Evolutionary conservation across 2,797 vertebrate species (phyloP).

Genomic region (Hippocampus kuda): DNA sequence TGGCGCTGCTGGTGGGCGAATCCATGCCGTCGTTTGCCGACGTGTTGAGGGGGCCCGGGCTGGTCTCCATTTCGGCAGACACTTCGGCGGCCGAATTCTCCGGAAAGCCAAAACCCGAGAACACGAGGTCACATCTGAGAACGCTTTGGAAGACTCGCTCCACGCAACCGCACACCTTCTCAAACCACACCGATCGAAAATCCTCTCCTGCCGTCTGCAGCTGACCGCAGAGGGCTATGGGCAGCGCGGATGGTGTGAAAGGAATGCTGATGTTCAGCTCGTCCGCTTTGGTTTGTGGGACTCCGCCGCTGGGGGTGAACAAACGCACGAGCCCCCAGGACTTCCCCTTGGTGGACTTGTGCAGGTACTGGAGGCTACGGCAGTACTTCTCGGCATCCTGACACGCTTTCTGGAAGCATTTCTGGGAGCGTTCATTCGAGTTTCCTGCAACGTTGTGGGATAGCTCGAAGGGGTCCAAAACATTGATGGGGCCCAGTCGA

Average conservation of each 20-base stretch:
- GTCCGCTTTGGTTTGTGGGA: conserved; percentile 17
- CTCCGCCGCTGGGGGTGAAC: conserved; percentile 58
- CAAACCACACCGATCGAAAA: conserved; percentile 59
- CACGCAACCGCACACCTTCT: conserved; percentile 56
- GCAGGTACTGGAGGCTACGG: conserved; percentile 79
- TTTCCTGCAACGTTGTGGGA: conserved; percentile 88
- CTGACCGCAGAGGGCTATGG: conserved; percentile 46
- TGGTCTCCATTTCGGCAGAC: conserved; percentile 33
- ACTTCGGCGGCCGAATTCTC: conserved; percentile 5
- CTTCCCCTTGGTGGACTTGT: conserved; percentile 72
- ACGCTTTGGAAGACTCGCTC: conserved; percentile 60
- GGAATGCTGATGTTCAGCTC: conserved; percentile 56
- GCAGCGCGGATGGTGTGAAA: conserved; percentile 52
- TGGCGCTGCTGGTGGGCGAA: conserved; percentile 1
- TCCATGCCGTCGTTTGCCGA: conserved; percentile 36
- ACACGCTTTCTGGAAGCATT: conserved; percentile 70
- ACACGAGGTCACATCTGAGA: conserved; percentile 61
- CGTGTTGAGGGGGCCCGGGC: conserved; percentile 27
- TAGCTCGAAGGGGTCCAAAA: conserved; percentile 88
- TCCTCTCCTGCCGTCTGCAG: conserved; percentile 48
- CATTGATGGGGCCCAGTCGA: conserved; percentile 71
- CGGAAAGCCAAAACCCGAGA: conserved; percentile 18
- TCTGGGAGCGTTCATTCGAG: conserved; percentile 67
- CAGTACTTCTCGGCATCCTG: conserved; percentile 76
- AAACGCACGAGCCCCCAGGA: conserved; percentile 83